These are phyloP conservation scores for Anastatus disparis DNA, from an alignment of 1,140 invertebrate genomes.

Conservation along the genomic window DNA sequence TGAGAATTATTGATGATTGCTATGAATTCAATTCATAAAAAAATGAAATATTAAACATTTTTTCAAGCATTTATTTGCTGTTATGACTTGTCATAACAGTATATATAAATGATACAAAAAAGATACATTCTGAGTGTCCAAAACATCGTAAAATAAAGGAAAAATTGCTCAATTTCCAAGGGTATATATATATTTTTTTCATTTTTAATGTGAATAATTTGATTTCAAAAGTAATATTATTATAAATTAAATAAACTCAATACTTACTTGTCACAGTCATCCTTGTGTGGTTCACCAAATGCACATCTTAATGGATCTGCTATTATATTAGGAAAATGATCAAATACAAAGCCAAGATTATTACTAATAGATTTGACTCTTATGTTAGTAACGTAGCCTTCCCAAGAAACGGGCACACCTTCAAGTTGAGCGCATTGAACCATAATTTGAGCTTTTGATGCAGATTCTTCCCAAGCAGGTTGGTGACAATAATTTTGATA, in stretches of 20 bases:
- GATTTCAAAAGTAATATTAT: not conserved
- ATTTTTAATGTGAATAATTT: too few species aligned
- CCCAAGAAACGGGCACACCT: constrained; percentile 75
- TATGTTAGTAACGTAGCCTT: constrained; percentile 77
- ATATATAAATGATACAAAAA: too few species aligned
- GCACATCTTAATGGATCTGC: constrained; percentile 73
- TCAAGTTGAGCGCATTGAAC: constrained; percentile 76
- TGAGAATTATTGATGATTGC: too few species aligned
- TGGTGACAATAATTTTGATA: constrained; percentile 78
- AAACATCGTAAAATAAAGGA: too few species aligned
- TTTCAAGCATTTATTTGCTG: too few species aligned
- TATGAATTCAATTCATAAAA: too few species aligned
- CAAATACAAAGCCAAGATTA: constrained; percentile 68
- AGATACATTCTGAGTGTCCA: too few species aligned
- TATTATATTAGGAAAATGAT: constrained; percentile 71
- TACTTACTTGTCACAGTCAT: constrained; percentile 62
- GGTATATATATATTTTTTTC: too few species aligned
- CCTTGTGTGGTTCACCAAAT: constrained; percentile 73
- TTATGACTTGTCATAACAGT: too few species aligned
- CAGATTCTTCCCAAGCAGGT: constrained; percentile 74
- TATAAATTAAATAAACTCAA: not conserved
- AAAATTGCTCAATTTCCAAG: too few species aligned
- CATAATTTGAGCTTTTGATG: constrained; percentile 74
- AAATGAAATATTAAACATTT: too few species aligned
- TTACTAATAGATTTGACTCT: constrained; percentile 73